phyloP scores from a whole-genome alignment of 2,113 vertebrate species.

The Melanostigma gelatinosum region DNA sequence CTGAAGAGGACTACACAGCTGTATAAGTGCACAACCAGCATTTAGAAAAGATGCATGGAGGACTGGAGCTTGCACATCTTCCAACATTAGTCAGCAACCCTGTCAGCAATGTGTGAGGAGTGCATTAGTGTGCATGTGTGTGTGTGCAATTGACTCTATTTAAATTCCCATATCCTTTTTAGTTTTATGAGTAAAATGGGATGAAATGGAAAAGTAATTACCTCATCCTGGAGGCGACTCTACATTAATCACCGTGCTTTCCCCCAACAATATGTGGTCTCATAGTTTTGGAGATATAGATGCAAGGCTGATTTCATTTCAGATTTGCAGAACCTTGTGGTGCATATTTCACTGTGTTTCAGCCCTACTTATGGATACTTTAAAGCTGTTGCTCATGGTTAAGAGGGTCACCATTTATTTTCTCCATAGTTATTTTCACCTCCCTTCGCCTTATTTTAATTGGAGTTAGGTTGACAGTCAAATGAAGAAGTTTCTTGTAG shows the following conservation, averaged over 20 bases:
- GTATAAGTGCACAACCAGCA: constrained; percentile 49
- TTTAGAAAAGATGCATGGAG: constrained; percentile 42
- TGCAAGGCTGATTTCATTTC: neutral
- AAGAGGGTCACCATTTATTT: neutral
- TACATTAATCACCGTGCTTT: neutral
- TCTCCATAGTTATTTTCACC: neutral
- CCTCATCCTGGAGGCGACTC: constrained; percentile 18
- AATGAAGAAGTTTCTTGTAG: neutral
- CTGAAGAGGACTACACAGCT: constrained; percentile 18
- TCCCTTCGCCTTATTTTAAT: neutral
- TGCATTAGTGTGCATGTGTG: neutral
- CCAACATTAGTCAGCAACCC: constrained; percentile 53
- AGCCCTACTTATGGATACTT: neutral
- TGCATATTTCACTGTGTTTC: neutral
- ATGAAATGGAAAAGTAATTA: constrained; percentile 21
- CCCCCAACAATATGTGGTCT: neutral
- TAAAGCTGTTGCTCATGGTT: neutral
- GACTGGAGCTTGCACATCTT: constrained; percentile 21
- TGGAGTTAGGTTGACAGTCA: neutral
- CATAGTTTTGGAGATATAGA: neutral
- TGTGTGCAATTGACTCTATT: neutral
- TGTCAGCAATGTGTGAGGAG: constrained; percentile 21
- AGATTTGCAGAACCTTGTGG: neutral
- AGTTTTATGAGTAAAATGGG: constrained; percentile 5
- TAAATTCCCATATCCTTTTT: constrained; percentile 5